phyloP scores from a whole-genome alignment of 1,140 invertebrate species.

The Muscidifurax raptorellus region DNA sequence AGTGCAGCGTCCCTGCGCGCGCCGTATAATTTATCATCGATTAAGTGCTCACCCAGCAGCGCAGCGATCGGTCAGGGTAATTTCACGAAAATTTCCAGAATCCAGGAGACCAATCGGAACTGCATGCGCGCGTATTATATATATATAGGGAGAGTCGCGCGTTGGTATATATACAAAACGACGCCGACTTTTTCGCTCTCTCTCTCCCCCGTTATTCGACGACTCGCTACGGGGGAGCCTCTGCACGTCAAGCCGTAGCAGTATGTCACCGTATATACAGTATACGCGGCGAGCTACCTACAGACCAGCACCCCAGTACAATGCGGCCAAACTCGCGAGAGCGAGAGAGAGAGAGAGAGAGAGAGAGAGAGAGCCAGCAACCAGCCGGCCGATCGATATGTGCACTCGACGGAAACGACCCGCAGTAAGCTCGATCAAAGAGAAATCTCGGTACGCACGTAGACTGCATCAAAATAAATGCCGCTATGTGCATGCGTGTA shows the following conservation, averaged over 20 bases:
- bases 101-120: conserved; percentile 55
- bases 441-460: conserved; percentile 62
- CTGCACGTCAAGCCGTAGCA: conserved; percentile 64
- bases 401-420: conserved; percentile 68
- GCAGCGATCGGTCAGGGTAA: conserved; percentile 66
- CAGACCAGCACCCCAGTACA: conserved; percentile 70
- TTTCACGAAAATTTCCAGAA: conserved; percentile 69
- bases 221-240: conserved; percentile 50
- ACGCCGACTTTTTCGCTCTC: not conserved
- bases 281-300: conserved; percentile 45
- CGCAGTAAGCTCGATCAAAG: conserved; percentile 67
- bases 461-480: conserved; percentile 5
- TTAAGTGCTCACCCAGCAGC: conserved; percentile 63
- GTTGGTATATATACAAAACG: not conserved
- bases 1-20: not conserved
- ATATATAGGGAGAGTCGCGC: not conserved
- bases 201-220: conserved; percentile 6
- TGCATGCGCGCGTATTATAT: not conserved
- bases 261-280: conserved; percentile 67
- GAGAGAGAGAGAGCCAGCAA: not conserved
- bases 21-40: conserved; percentile 67
- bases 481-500: not conserved
- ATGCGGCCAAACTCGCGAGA: conserved; percentile 54
- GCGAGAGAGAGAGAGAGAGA: not conserved
- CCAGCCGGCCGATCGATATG: conserved; percentile 70